phyloP scores from a whole-genome alignment of 2,113 vertebrate species.

The Caranx ignobilis region DNA sequence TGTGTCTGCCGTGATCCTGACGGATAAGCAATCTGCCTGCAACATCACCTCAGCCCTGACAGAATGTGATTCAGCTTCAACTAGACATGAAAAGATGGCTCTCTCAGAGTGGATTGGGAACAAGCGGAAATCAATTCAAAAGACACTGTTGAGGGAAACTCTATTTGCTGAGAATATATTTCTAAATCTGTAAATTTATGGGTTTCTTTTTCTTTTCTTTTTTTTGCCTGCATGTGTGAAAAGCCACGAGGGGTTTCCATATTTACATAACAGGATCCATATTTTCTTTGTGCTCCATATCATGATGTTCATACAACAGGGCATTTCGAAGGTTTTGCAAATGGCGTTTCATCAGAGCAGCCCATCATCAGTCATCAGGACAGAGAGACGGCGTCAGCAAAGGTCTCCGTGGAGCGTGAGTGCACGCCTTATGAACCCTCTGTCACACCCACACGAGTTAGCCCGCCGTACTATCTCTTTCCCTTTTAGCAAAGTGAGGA shows the following conservation, averaged over 20 bases:
- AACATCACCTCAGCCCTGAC: constrained; percentile 72
- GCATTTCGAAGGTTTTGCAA: constrained; percentile 9
- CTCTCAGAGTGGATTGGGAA: constrained; percentile 50
- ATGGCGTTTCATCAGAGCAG: constrained; percentile 19
- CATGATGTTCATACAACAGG: neutral
- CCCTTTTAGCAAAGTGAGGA: constrained; percentile 46
- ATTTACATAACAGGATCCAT: constrained; percentile 1
- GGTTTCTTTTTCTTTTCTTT: neutral
- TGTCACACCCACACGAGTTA: constrained; percentile 29
- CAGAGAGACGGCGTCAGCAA: constrained; percentile 15
- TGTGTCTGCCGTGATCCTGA: constrained; percentile 76
- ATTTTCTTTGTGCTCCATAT: neutral
- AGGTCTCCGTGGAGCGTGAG: constrained; percentile 33
- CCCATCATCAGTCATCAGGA: constrained; percentile 37
- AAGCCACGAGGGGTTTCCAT: neutral
- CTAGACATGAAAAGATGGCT: constrained; percentile 71
- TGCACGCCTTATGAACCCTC: constrained; percentile 20
- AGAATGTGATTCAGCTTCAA: constrained; percentile 68
- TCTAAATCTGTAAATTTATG: constrained; percentile 9
- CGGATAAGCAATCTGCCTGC: constrained; percentile 80
- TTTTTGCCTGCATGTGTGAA: neutral
- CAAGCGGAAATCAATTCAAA: constrained; percentile 61
- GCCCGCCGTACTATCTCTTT: constrained; percentile 12
- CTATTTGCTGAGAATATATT: constrained; percentile 14
- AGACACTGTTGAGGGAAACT: constrained; percentile 13